Base-by-base conservation (phyloP, 1,140 invertebrate genomes). In the Drosophila miranda region DNA sequence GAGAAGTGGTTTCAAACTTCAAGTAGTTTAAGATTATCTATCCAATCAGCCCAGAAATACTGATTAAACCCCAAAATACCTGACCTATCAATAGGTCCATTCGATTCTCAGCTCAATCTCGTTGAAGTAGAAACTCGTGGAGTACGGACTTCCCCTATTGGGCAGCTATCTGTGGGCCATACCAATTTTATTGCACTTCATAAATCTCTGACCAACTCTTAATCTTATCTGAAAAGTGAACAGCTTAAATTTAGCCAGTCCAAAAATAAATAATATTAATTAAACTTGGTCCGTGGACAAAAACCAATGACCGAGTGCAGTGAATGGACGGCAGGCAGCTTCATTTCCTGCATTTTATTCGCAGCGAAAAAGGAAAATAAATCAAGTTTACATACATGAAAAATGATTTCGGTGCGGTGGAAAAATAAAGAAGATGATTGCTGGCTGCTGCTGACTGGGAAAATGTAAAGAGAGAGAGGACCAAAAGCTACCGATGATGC, bases 381-480 rank as follows among this genome's bases (percentile, higher is more conserved):
- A 70, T 64, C 69, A 74, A 74, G 59, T 74, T 72, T 63, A 72
- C 44, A 72, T 13, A 38, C 38, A 72, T 74, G 53, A 74, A 53
- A 74, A 74, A 74, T 64, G 44, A 74, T 74, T 73, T 74, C 34
- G 50, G 19, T 7, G 28, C 11, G 26, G 23, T 30, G 50, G 49
- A 1, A 45, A 11, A 11, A 28, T 6, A 28, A 42, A 63, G 48
- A 67, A 56, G 64, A 68, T 68, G 64, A 68, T 68, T 68, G 66
- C 59, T 26, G 9, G 43, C 16, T 16, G 16, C 16, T 16, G 16
- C 16, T 16, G 16, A 1, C 16, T 38, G 64, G 16, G 50, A 66
- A 11, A 38, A 38, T 13, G 34, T 68, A 16, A 16, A 50, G n/a
- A 48, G 38, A 28, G 62, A 26, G 19, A 26, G 62, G 60, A 66